A percentile compares a stretch with the other conserved stretches of the same genome.
Conservation (phyloP, 1,140 invertebrate genomes). For the Diachasma alloeum region DNA sequence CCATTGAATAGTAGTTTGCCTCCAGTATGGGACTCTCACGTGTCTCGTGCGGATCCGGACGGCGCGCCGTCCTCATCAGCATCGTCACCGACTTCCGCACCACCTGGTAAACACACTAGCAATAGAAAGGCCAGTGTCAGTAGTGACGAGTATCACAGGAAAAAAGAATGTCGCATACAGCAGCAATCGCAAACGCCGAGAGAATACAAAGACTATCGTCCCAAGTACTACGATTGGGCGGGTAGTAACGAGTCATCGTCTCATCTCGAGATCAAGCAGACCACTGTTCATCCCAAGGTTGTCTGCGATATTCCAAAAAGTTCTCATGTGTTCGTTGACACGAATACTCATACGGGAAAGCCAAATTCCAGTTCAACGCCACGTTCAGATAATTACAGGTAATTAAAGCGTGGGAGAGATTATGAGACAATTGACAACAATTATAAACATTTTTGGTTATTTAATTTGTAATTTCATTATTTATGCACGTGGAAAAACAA, state of each 20-base stretch:
- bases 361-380: slow-evolving; percentile 44
- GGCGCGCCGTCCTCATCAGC: slow-evolving; percentile 69
- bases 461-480: too few species aligned
- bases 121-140: slow-evolving; percentile 40
- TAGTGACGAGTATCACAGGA: slow-evolving; percentile 44
- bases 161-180: slow-evolving; percentile 59
- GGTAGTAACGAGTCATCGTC: slow-evolving; percentile 42
- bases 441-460: not conserved
- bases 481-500: too few species aligned
- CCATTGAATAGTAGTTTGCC: slow-evolving; percentile 45
- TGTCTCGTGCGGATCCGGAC: slow-evolving; percentile 70
- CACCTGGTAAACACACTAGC: slow-evolving; percentile 37
- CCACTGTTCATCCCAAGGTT: slow-evolving; percentile 64
- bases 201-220: slow-evolving; percentile 66
- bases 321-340: slow-evolving; percentile 58
- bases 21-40: slow-evolving; percentile 43
- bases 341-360: slow-evolving; percentile 43
- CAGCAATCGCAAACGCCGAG: slow-evolving; percentile 51
- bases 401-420: not conserved
- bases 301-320: slow-evolving; percentile 67
- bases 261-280: slow-evolving; percentile 51
- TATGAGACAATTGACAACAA: not conserved
- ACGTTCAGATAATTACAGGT: slow-evolving; percentile 55
- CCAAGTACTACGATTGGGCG: slow-evolving; percentile 54
- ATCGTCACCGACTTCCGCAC: slow-evolving; percentile 51